Conservation (phyloP, 2,797 vertebrate genomes). For the Xerus rutilus region DNA sequence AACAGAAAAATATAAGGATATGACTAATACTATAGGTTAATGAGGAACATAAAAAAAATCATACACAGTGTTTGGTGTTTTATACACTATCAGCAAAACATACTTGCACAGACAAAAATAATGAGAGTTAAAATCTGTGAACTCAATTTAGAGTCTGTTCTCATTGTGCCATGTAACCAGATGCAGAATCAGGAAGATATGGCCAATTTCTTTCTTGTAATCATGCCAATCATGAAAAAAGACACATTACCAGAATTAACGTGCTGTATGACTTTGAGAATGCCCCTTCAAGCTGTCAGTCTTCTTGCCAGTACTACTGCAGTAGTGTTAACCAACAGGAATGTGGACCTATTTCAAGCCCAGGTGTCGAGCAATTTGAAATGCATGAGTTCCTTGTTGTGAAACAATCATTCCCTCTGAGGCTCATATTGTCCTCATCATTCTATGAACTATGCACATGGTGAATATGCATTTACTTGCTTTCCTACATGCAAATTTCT, state of each 20-base stretch:
- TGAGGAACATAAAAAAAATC: neutral
- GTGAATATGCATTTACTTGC: constrained; percentile 79
- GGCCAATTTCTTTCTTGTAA: constrained; percentile 79
- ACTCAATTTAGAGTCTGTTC: constrained; percentile 50
- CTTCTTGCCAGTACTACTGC: constrained; percentile 81
- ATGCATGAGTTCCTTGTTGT: constrained; percentile 85
- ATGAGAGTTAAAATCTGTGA: constrained; percentile 78
- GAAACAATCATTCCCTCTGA: constrained; percentile 86
- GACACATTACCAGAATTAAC: constrained; percentile 80
- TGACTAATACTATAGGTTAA: neutral
- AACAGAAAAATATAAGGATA: neutral
- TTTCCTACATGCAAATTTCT: constrained; percentile 76
- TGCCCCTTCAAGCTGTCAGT: constrained; percentile 85
- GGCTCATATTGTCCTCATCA: constrained; percentile 78
- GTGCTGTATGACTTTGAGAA: constrained; percentile 86
- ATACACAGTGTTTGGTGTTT: constrained; percentile 48
- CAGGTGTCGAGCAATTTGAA: constrained; percentile 87
- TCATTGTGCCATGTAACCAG: constrained; percentile 75
- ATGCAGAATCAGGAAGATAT: constrained; percentile 78
- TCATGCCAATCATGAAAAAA: constrained; percentile 68
- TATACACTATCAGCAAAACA: constrained; percentile 43
- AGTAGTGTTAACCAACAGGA: constrained; percentile 82
- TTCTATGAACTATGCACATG: constrained; percentile 67
- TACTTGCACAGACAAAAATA: constrained; percentile 53
- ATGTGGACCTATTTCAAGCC: constrained; percentile 86